These are phyloP conservation scores for Ceyx melanurus DNA, from an alignment of 2,113 vertebrate genomes.

Conservation along the genomic window DNA sequence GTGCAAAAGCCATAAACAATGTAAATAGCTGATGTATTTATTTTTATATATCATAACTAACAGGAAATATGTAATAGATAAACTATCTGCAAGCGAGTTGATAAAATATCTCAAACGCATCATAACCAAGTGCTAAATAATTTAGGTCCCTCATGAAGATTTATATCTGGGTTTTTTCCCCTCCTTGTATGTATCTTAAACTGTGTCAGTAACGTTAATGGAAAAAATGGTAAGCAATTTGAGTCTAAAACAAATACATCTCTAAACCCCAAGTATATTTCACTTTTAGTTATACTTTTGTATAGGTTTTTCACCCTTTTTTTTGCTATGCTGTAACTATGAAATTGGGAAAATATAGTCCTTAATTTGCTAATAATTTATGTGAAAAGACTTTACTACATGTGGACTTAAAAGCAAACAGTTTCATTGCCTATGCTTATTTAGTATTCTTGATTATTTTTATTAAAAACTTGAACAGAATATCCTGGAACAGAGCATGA, in stretches of 20 bases:
- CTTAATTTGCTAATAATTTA: background rate
- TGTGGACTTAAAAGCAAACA: background rate
- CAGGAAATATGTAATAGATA: background rate
- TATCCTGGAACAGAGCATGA: background rate
- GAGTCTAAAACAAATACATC: background rate
- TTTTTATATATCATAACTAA: background rate
- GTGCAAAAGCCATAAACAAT: background rate
- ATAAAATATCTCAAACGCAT: background rate
- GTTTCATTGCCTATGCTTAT: background rate
- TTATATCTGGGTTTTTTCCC: fast-evolving
- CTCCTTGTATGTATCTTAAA: background rate
- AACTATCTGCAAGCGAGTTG: background rate
- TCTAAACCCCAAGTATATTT: background rate
- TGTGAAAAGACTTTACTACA: background rate
- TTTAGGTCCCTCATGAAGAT: background rate
- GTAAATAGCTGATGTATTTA: background rate
- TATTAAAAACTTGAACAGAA: background rate
- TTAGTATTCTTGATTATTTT: background rate
- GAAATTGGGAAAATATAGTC: background rate
- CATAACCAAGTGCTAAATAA: background rate
- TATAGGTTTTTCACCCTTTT: background rate
- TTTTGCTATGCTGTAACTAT: background rate
- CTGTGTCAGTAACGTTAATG: background rate
- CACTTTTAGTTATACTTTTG: background rate
- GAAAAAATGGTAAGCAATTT: background rate